A percentile compares a stretch with the other conserved stretches of the same genome.
These are phyloP conservation scores for Lateolabrax maculatus DNA, from an alignment of 2,797 vertebrate species.

Conservation along the genomic window DNA sequence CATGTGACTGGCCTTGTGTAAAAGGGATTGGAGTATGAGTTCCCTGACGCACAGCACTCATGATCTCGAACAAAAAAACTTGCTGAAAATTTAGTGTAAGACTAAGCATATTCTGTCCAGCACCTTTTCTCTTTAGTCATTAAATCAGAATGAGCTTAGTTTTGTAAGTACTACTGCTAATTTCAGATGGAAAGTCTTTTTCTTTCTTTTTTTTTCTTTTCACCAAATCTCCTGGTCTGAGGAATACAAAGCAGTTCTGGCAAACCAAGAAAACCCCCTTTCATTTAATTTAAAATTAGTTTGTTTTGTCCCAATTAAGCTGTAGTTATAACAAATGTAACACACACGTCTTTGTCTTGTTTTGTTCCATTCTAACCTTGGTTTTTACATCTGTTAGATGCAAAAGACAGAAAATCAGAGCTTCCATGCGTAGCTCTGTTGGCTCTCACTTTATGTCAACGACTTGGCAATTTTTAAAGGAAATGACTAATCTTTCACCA, in stretches of 20 bases:
- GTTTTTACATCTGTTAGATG: slow-evolving; percentile 32
- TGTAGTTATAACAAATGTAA: slow-evolving; percentile 45
- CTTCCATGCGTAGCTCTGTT: slow-evolving; percentile 46
- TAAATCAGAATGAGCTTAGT: slow-evolving; percentile 14
- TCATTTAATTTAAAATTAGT: slow-evolving; percentile 1
- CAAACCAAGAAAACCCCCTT: not conserved
- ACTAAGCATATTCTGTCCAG: slow-evolving; percentile 14
- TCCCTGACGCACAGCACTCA: not conserved
- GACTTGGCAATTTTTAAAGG: slow-evolving; percentile 41
- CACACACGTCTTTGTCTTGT: slow-evolving; percentile 26
- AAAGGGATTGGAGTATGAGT: not conserved
- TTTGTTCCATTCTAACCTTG: slow-evolving; percentile 46
- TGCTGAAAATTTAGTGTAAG: slow-evolving; percentile 1
- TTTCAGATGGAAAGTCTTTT: slow-evolving; percentile 14
- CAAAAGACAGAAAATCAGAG: slow-evolving; percentile 18
- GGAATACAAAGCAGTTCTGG: slow-evolving; percentile 25
- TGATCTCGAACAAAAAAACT: slow-evolving; percentile 21
- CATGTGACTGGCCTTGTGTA: slow-evolving; percentile 19
- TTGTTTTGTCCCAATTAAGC: slow-evolving; percentile 22
- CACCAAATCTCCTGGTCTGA: not conserved
- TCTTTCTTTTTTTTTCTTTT: not conserved
- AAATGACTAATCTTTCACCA: slow-evolving; percentile 34
- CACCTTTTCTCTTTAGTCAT: slow-evolving; percentile 30
- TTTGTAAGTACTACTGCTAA: slow-evolving; percentile 27
- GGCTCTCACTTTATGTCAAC: slow-evolving; percentile 36